Percentiles rank a stretch among this genome's conserved stretches.
phyloP scores from a whole-genome alignment of 2,888 invertebrate genomes.

The Lymantria dispar region DNA sequence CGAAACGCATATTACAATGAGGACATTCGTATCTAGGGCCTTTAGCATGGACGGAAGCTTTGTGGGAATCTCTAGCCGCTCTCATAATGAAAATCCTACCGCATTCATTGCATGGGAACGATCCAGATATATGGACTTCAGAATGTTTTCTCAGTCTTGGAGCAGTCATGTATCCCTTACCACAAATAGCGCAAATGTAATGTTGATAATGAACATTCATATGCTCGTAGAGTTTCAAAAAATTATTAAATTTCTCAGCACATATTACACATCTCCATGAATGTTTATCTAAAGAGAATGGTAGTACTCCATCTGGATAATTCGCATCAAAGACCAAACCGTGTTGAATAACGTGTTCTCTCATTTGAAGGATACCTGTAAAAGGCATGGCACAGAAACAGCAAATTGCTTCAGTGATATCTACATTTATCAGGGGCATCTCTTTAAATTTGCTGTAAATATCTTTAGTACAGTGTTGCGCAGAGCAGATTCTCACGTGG shows the following conservation, averaged over 20 bases:
- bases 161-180: constrained; percentile 73
- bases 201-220: constrained; percentile 74
- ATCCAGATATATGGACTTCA: constrained; percentile 65
- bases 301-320: constrained; percentile 67
- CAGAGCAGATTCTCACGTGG: constrained; percentile 56
- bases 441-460: constrained; percentile 73
- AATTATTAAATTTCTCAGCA: constrained; percentile 61
- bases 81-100: constrained; percentile 60
- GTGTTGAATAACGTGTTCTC: constrained; percentile 58
- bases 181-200: constrained; percentile 70
- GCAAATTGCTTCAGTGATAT: constrained; percentile 58
- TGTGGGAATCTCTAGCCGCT: constrained; percentile 66
- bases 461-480: constrained; percentile 54
- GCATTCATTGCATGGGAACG: constrained; percentile 67
- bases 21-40: constrained; percentile 69
- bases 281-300: constrained; percentile 64
- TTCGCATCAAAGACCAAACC: constrained; percentile 52
- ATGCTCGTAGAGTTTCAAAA: constrained; percentile 70
- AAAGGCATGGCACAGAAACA: constrained; percentile 51
- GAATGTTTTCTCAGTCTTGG: constrained; percentile 68
- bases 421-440: constrained; percentile 70
- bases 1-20: constrained; percentile 63
- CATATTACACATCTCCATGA: constrained; percentile 68
- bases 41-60: constrained; percentile 61
- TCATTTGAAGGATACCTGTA: constrained; percentile 48